Evolutionary conservation across 1,140 invertebrate genomes (phyloP).

Genomic region (Portunus trituberculatus): DNA sequence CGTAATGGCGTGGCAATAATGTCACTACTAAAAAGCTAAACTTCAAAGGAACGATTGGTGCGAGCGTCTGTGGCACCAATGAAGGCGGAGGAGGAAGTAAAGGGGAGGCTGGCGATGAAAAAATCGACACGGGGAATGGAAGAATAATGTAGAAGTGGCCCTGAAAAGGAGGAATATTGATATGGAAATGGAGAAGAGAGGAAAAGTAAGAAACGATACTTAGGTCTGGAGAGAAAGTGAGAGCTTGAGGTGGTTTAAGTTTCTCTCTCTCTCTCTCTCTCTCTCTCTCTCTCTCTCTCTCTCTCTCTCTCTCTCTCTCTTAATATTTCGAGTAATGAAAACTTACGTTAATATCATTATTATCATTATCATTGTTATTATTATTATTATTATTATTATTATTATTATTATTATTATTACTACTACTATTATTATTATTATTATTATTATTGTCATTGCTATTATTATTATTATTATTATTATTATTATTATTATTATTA

Average conservation of each 20-base stretch:
- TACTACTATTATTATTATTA: no score
- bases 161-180: no score
- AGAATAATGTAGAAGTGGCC: neutral
- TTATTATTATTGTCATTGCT: no score
- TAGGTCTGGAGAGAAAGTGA: neutral
- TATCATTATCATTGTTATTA: no score
- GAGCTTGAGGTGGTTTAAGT: no score
- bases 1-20: neutral
- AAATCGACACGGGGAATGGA: neutral
- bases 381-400: no score
- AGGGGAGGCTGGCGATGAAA: neutral
- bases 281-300: conserved; percentile 29
- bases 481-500: no score
- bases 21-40: neutral
- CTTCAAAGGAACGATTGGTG: neutral
- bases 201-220: neutral
- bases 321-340: neutral
- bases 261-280: neutral
- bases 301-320: conserved; percentile 29
- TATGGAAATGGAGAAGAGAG: neutral
- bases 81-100: neutral
- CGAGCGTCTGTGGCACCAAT: neutral
- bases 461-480: no score
- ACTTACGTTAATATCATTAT: no score
- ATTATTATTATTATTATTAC: no score